phyloP scores from a whole-genome alignment of 2,797 vertebrate species.

The Nannoperca obscura region DNA sequence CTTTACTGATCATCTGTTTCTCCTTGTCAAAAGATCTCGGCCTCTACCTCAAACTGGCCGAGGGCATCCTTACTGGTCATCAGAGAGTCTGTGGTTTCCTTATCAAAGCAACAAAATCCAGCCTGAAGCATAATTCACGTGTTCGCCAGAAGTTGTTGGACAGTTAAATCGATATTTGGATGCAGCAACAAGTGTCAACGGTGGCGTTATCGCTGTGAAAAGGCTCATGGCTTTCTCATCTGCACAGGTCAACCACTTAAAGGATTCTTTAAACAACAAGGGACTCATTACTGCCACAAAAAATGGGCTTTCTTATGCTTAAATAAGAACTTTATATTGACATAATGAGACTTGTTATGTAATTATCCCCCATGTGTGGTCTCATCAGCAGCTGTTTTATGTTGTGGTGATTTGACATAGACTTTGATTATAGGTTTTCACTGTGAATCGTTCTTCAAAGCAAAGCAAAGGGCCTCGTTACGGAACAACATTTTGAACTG shows the following conservation, averaged over 20 bases:
- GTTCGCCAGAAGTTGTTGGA: slow-evolving; percentile 25
- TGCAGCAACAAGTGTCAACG: background rate
- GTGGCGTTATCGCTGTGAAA: background rate
- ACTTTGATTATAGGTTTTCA: slow-evolving; percentile 25
- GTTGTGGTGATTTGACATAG: background rate
- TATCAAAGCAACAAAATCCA: slow-evolving; percentile 50
- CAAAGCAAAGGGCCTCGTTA: slow-evolving; percentile 1
- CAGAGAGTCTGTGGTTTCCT: slow-evolving; percentile 46
- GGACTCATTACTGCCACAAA: slow-evolving; percentile 20
- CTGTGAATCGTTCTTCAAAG: slow-evolving; percentile 32
- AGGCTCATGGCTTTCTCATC: background rate
- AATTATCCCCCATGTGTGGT: slow-evolving; percentile 11
- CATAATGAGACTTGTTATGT: background rate
- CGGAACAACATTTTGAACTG: background rate
- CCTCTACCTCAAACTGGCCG: slow-evolving; percentile 15
- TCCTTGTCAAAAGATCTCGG: slow-evolving; percentile 68
- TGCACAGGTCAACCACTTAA: slow-evolving; percentile 9
- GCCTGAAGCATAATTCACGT: slow-evolving; percentile 28
- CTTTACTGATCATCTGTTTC: slow-evolving; percentile 76
- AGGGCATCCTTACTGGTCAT: slow-evolving; percentile 40
- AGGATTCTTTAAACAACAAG: slow-evolving; percentile 13
- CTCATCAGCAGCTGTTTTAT: slow-evolving; percentile 13
- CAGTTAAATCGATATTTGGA: slow-evolving; percentile 36
- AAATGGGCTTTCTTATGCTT: background rate
- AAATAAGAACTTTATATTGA: slow-evolving; percentile 13